Percentiles rank a stretch among this genome's conserved stretches.
These are phyloP conservation scores for Perccottus glenii DNA, from an alignment of 2,113 vertebrate species.

Conservation along the genomic window DNA sequence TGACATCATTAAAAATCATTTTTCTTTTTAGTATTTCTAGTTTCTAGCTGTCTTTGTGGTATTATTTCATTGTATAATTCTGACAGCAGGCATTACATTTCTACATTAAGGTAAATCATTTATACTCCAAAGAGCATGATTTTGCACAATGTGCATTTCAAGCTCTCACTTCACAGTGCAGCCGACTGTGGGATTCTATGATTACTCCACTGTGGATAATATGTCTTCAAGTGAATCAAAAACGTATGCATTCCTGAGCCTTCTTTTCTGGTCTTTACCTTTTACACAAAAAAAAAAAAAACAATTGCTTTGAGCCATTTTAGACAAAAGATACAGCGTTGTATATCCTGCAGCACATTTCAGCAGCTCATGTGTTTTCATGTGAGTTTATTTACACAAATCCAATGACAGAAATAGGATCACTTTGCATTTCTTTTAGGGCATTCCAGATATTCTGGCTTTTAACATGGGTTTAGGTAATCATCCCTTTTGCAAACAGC, in stretches of 20 bases:
- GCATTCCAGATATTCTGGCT: slow-evolving; percentile 27
- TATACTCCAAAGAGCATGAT: slow-evolving; percentile 6
- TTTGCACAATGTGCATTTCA: slow-evolving; percentile 21
- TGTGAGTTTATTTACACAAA: slow-evolving; percentile 58
- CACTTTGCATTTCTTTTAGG: slow-evolving; percentile 35
- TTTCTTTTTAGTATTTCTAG: neutral
- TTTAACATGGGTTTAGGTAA: slow-evolving; percentile 31
- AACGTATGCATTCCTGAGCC: slow-evolving; percentile 14
- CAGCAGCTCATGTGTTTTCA: slow-evolving; percentile 18
- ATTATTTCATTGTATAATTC: slow-evolving; percentile 16
- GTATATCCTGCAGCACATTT: slow-evolving; percentile 20
- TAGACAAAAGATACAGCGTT: slow-evolving; percentile 16
- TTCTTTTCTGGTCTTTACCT: slow-evolving; percentile 27
- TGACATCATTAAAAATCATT: neutral
- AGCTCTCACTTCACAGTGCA: slow-evolving; percentile 29
- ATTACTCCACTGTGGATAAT: slow-evolving; percentile 46
- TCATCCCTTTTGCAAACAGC: slow-evolving; percentile 20
- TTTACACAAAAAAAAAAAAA: slow-evolving; percentile 31
- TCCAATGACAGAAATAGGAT: slow-evolving; percentile 20
- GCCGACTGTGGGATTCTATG: slow-evolving; percentile 28
- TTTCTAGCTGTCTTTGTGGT: neutral
- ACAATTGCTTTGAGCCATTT: slow-evolving; percentile 23
- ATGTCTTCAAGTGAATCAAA: slow-evolving; percentile 32
- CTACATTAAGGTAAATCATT: slow-evolving; percentile 18
- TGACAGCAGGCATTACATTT: slow-evolving; percentile 4